Conservation (phyloP, 2,797 vertebrate species). For the Anniella stebbinsi region DNA sequence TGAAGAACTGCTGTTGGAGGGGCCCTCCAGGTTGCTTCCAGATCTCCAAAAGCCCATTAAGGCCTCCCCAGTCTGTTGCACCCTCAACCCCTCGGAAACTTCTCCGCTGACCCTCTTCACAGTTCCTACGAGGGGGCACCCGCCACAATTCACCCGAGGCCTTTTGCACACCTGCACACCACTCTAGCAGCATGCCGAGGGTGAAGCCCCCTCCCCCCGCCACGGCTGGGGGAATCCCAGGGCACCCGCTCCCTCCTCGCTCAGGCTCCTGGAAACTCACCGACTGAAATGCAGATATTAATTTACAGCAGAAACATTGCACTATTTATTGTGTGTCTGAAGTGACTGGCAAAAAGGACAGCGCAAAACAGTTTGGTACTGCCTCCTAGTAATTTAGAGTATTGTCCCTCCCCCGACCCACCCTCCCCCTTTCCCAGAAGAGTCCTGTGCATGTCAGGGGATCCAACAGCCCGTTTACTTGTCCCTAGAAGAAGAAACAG, state of each 20-base stretch:
- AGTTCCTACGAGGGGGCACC: neutral
- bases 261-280: too few species aligned
- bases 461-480: neutral
- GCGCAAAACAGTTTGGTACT: neutral
- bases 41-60: neutral
- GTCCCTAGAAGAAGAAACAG: neutral
- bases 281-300: neutral
- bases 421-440: too few species aligned
- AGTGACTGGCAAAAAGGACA: neutral
- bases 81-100: neutral
- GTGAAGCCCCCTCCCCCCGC: too few species aligned
- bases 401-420: neutral
- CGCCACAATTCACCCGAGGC: neutral
- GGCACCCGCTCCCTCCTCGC: neutral
- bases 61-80: neutral
- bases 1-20: too few species aligned
- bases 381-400: neutral
- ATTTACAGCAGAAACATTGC: neutral
- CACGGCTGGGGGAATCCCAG: neutral
- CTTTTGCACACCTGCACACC: neutral
- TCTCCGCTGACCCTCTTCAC: too few species aligned
- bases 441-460: too few species aligned
- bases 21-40: neutral
- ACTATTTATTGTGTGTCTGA: too few species aligned
- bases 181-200: too few species aligned